Evolutionary conservation across 2,113 vertebrate species (phyloP), one percentile per base, ranked within the genome.

Genomic region (Sus scrofa): DNA sequence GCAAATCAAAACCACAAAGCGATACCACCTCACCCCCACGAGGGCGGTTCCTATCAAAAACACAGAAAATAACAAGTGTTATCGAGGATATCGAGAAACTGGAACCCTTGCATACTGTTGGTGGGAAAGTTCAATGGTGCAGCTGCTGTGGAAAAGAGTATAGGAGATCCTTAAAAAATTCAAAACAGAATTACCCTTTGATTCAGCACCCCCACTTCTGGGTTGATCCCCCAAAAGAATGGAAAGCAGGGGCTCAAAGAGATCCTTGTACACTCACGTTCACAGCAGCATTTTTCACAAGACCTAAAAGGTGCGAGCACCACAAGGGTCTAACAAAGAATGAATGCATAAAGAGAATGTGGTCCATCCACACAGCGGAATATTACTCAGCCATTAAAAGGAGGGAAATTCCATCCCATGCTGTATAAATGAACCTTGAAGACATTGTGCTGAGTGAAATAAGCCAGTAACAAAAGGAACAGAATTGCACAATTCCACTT

Each of bases 1-100:
- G 78, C 78, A 91, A 67, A 91, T 82, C 89, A 82, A 91, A 71
- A 62, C 65, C 77, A 71, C 54, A n/a, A 30, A 18, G 39, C 27
- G 30, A 8, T 71, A 70, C 67, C 89, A 34, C 30, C 79, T 83
- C 67, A 62, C 34, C n/a, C 78, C 67, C 67, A 27, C 20, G 37
- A 62, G 89, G 67, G 44, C 70, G 68, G 56, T 26, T 32, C 15
- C 62, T 78, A 11, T 54, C 62, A 30, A 4, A 15, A 78, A 65
- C 16, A 32, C 60, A 65, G 75, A 78, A 68, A 79, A 78, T 67
- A 54, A 67, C 89, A 82, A 73, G 39, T 20, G 37, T 34, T 52
- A 26, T 58, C 26, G 77, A 83, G 89, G 89, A 62, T 15, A 54
- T 27, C 4, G 56, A 34, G 78, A 83, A 22, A 27, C 12, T n/a